These are phyloP conservation scores for Macquaria australasica DNA, from an alignment of 2,113 vertebrate species.

Conservation along the genomic window DNA sequence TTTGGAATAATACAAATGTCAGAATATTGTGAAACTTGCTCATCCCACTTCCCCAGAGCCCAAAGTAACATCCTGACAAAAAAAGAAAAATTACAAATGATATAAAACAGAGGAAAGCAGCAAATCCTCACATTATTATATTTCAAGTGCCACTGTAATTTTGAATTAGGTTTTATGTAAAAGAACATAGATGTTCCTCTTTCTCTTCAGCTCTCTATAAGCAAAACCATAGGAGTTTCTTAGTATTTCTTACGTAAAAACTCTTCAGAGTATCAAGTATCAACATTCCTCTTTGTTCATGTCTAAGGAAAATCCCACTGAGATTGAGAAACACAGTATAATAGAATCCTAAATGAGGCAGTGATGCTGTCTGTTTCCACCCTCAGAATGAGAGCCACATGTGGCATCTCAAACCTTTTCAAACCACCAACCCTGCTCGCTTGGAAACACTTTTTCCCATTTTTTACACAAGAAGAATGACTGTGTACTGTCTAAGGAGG, in stretches of 20 bases:
- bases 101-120: too few species aligned
- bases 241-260: neutral
- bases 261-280: slow-evolving; percentile 1
- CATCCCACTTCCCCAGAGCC: too few species aligned
- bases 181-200: neutral
- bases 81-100: too few species aligned
- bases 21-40: too few species aligned
- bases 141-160: neutral
- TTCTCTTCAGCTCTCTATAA: neutral
- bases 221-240: slow-evolving; percentile 6
- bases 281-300: slow-evolving; percentile 25
- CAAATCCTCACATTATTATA: too few species aligned
- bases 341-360: slow-evolving; percentile 59
- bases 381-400: slow-evolving; percentile 74
- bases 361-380: slow-evolving; percentile 64
- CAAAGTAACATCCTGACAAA: too few species aligned
- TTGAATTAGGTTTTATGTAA: neutral
- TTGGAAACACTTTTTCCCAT: slow-evolving; percentile 55
- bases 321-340: slow-evolving; percentile 41
- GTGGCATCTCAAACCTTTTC: slow-evolving; percentile 60
- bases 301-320: slow-evolving; percentile 45
- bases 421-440: slow-evolving; percentile 58
- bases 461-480: slow-evolving; percentile 1
- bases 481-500: slow-evolving; percentile 5
- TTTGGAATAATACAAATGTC: neutral